phyloP scores from a whole-genome alignment of 2,888 invertebrate genomes.

The Ophraella communa region DNA sequence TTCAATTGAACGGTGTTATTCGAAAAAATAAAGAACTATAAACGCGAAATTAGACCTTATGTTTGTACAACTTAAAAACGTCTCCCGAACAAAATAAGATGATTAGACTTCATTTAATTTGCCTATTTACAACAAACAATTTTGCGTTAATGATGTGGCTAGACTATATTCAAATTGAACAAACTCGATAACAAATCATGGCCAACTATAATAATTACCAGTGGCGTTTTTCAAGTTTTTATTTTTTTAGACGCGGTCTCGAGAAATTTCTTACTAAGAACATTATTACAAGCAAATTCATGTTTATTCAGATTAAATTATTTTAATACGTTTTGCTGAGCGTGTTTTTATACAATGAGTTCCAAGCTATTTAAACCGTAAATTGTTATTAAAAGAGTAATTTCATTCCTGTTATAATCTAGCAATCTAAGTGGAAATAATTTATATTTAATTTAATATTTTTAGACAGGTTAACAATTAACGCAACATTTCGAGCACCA shows the following conservation, averaged over 20 bases:
- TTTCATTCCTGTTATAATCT: neutral
- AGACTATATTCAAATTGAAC: conserved; percentile 24
- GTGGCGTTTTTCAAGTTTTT: neutral
- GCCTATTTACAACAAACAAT: conserved; percentile 23
- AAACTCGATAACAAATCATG: conserved; percentile 15
- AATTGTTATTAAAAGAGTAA: neutral
- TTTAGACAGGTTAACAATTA: too few species aligned
- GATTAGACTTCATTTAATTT: conserved; percentile 20
- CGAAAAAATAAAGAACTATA: neutral
- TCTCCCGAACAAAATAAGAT: conserved; percentile 21
- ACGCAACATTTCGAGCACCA: too few species aligned
- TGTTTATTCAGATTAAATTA: neutral
- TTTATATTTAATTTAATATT: too few species aligned
- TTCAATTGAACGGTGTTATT: neutral
- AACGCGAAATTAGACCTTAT: neutral
- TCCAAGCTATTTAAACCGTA: neutral
- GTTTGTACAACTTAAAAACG: neutral
- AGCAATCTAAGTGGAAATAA: neutral
- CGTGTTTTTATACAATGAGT: neutral
- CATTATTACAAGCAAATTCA: neutral
- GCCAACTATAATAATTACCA: conserved; percentile 9
- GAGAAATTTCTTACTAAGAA: neutral
- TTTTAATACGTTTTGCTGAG: neutral
- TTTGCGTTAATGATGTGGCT: conserved; percentile 24
- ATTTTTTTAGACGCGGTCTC: neutral